Conservation (phyloP, 2,113 vertebrate genomes). For the Myocastor coypus region DNA sequence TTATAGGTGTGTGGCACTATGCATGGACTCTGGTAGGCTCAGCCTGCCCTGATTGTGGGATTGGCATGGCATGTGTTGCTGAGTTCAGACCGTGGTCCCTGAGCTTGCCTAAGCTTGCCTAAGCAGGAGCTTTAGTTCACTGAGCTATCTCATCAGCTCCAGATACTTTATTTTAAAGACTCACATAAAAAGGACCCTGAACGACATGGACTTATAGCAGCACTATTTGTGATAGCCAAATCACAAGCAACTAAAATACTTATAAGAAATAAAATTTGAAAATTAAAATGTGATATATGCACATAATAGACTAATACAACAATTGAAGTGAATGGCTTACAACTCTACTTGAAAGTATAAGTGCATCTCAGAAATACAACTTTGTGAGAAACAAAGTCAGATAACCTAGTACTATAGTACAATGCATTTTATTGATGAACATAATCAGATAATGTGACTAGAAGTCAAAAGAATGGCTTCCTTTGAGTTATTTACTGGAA, state of each 20-base stretch:
- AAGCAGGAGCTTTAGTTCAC: too few relatives aligned
- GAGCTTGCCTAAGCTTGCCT: too few relatives aligned
- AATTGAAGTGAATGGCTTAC: neutral
- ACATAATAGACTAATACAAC: neutral
- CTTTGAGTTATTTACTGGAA: neutral
- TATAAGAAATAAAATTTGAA: neutral
- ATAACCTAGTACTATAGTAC: neutral
- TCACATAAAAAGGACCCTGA: conserved; percentile 10
- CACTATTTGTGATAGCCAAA: neutral
- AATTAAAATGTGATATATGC: neutral
- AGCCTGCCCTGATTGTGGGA: too few relatives aligned
- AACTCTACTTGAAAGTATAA: neutral
- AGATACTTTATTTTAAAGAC: conserved; percentile 47
- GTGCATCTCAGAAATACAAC: neutral
- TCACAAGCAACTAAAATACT: neutral
- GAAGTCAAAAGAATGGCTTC: neutral
- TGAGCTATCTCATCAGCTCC: too few relatives aligned
- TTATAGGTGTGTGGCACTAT: too few relatives aligned
- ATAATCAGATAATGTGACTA: neutral
- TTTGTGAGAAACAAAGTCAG: neutral
- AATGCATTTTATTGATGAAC: neutral
- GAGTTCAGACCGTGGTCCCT: too few relatives aligned
- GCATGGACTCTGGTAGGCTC: too few relatives aligned
- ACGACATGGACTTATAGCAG: neutral
- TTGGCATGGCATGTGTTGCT: too few relatives aligned